A percentile compares a stretch with the other conserved stretches of the same genome.
Evolutionary conservation across 2,888 invertebrate genomes (phyloP).

Genomic region (Cheilosia vernalis): DNA sequence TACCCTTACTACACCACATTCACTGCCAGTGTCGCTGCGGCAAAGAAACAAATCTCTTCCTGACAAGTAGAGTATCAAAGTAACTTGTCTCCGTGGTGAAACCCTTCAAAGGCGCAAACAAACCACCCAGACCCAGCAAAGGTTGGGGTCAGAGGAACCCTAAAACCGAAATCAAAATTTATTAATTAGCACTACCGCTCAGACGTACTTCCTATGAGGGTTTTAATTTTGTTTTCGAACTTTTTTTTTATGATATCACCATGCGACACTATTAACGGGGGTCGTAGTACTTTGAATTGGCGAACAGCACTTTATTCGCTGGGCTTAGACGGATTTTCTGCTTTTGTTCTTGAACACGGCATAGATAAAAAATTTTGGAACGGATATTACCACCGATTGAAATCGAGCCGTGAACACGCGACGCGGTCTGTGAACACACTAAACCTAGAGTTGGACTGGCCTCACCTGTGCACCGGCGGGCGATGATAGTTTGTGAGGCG

Average conservation of each 20-base stretch:
- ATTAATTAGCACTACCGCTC: conserved; percentile 32
- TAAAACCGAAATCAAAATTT: conserved; percentile 12
- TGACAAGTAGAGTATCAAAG: conserved; percentile 40
- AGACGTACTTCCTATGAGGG: conserved; percentile 56
- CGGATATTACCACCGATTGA: conserved; percentile 30
- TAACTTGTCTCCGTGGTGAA: conserved; percentile 59
- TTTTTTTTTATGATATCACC: conserved; percentile 30
- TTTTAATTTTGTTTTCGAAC: not conserved
- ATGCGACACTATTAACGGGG: conserved; percentile 31
- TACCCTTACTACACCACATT: conserved; percentile 28
- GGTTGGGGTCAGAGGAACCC: conserved; percentile 67
- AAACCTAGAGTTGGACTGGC: conserved; percentile 54
- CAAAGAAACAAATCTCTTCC: conserved; percentile 59
- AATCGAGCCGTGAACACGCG: conserved; percentile 67
- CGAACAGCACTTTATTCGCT: conserved; percentile 9
- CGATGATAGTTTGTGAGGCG: conserved; percentile 42
- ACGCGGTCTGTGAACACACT: conserved; percentile 74
- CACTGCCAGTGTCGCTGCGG: conserved; percentile 60
- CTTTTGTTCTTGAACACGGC: conserved; percentile 9
- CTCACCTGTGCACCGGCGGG: conserved; percentile 53
- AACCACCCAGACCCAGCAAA: conserved; percentile 30
- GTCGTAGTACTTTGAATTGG: conserved; percentile 52
- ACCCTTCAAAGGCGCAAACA: conserved; percentile 57
- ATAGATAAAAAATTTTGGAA: conserved; percentile 27
- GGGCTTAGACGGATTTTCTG: conserved; percentile 2